These are phyloP conservation scores for Mustela nigripes DNA, from an alignment of 2,113 vertebrate genomes.

Conservation along the genomic window DNA sequence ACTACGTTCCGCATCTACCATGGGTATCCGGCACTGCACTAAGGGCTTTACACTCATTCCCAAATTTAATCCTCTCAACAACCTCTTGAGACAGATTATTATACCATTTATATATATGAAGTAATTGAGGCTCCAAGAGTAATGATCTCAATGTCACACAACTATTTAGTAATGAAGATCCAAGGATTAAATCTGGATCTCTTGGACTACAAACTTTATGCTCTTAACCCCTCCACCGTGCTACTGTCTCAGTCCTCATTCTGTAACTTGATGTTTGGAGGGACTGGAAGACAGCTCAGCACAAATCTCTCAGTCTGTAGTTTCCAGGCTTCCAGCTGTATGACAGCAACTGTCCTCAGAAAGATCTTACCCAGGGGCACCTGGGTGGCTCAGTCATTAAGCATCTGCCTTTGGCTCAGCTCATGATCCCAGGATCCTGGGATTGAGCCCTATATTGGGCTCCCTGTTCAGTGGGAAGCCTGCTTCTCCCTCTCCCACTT, in stretches of 20 bases:
- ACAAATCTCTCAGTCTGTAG: background rate
- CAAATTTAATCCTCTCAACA: background rate
- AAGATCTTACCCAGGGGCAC: background rate
- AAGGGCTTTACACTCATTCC: background rate
- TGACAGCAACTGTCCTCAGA: conserved; percentile 9
- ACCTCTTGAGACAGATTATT: background rate
- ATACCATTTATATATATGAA: background rate
- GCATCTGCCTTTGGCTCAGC: too few relatives aligned
- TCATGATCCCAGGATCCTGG: too few relatives aligned
- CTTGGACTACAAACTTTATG: background rate
- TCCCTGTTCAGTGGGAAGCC: too few relatives aligned
- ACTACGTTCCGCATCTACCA: background rate
- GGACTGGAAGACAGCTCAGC: conserved; percentile 3
- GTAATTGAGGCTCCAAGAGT: background rate
- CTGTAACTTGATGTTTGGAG: background rate
- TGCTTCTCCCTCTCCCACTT: too few relatives aligned
- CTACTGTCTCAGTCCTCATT: background rate
- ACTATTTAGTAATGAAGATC: conserved; percentile 5
- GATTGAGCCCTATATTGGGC: too few relatives aligned
- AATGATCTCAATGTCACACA: conserved; percentile 40
- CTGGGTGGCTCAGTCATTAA: too few relatives aligned
- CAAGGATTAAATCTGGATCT: background rate
- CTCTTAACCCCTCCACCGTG: background rate
- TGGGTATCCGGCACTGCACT: background rate
- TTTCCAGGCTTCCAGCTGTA: conserved; percentile 32